phyloP scores from a whole-genome alignment of 1,140 invertebrate genomes.

The Drosophila asahinai region DNA sequence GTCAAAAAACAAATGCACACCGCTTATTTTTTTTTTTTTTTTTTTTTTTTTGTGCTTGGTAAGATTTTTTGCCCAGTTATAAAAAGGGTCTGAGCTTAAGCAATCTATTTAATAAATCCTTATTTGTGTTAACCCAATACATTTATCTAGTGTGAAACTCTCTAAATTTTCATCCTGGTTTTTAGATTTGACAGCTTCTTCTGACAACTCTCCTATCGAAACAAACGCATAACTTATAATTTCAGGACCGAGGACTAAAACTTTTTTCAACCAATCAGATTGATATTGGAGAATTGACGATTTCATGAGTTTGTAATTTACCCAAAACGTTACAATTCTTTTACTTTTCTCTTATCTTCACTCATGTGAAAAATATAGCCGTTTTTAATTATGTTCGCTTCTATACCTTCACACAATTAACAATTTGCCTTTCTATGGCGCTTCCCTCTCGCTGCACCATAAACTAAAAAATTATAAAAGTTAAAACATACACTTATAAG shows the following conservation, averaged over 20 bases:
- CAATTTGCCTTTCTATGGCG: too few relatives aligned
- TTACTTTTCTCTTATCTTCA: background rate
- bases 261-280: background rate
- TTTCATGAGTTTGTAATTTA: constrained; percentile 12
- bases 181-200: too few relatives aligned
- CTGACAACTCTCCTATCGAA: too few relatives aligned
- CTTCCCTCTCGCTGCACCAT: too few relatives aligned
- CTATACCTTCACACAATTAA: background rate
- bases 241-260: too few relatives aligned
- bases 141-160: too few relatives aligned
- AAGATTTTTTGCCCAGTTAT: constrained; percentile 31
- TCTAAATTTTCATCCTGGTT: too few relatives aligned
- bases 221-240: too few relatives aligned
- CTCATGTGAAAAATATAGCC: background rate
- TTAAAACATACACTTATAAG: too few relatives aligned
- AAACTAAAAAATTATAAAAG: too few relatives aligned
- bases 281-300: constrained; percentile 12
- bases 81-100: constrained; percentile 62
- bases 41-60: background rate
- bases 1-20: too few relatives aligned
- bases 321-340: constrained; percentile 1
- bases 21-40: background rate
- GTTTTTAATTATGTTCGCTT: background rate
- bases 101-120: constrained; percentile 37
- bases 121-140: too few relatives aligned